These are phyloP conservation scores for Muricea muricata DNA, from an alignment of 92 coral and sea anemone species.

Conservation along the genomic window DNA sequence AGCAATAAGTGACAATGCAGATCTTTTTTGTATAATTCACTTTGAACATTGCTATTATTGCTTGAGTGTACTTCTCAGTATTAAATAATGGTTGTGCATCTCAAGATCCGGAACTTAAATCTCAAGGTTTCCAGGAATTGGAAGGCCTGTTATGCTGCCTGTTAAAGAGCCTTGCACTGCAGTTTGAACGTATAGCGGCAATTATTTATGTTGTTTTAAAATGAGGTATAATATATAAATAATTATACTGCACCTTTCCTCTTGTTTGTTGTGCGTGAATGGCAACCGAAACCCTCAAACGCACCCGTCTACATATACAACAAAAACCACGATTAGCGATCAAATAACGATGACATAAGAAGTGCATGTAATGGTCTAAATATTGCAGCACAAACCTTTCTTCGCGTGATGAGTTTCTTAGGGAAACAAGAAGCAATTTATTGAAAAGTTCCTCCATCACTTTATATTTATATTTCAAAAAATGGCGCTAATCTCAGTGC, in stretches of 20 bases:
- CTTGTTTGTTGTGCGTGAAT: conserved; percentile 59
- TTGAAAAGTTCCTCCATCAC: conserved; percentile 89
- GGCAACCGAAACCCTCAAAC: conserved; percentile 72
- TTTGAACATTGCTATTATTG: no score
- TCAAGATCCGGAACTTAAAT: no score
- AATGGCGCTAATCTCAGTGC: no score
- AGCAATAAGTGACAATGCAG: no score
- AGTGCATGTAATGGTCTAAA: neutral
- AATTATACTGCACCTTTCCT: conserved; percentile 27
- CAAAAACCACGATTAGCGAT: neutral
- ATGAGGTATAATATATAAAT: neutral
- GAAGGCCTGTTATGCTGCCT: no score
- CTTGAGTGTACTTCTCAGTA: no score
- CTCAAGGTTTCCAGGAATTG: no score
- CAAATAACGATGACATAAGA: neutral
- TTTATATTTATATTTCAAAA: no score
- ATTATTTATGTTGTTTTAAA: neutral
- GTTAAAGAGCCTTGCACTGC: no score
- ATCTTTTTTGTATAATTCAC: no score
- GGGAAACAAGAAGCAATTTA: conserved; percentile 67
- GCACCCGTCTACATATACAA: conserved; percentile 60
- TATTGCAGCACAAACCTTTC: conserved; percentile 58
- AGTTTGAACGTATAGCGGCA: no score
- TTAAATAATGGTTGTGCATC: no score
- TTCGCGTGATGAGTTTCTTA: conserved; percentile 73